Percentiles rank a stretch among this genome's conserved stretches.
These are phyloP conservation scores for Drosophila parvula DNA, from an alignment of 1,140 invertebrate species.

Conservation along the genomic window DNA sequence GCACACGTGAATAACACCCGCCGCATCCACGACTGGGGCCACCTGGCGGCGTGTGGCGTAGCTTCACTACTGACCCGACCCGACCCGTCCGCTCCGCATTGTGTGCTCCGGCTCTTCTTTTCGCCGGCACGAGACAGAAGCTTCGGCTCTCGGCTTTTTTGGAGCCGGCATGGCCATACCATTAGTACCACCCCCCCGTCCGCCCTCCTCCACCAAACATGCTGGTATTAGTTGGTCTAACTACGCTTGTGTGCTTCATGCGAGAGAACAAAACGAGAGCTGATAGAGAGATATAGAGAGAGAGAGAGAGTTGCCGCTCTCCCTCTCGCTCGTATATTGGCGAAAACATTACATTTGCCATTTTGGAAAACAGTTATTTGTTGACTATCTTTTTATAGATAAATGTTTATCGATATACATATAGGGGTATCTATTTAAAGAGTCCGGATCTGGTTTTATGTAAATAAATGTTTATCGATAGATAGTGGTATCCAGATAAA, in stretches of 20 bases:
- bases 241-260: conserved; percentile 23
- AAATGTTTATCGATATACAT: conserved; percentile 17
- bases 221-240: conserved; percentile 44
- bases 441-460: neutral
- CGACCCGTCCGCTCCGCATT: conserved; percentile 62
- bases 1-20: conserved; percentile 50
- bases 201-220: neutral
- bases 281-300: neutral
- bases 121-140: conserved; percentile 36
- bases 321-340: conserved; percentile 8
- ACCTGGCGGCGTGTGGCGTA: conserved; percentile 78
- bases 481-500: neutral
- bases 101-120: conserved; percentile 51
- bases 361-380: conserved; percentile 18
- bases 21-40: conserved; percentile 70
- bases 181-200: neutral
- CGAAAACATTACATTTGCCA: conserved; percentile 20
- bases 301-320: conserved; percentile 36
- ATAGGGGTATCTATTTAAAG: neutral
- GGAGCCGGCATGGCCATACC: conserved; percentile 28
- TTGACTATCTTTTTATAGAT: neutral
- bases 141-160: conserved; percentile 11
- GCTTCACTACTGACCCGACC: conserved; percentile 71
- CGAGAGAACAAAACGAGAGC: conserved; percentile 12
- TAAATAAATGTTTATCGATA: conserved; percentile 10